phyloP scores from a whole-genome alignment of 2,888 invertebrate species.

The Pinctada fucata region DNA sequence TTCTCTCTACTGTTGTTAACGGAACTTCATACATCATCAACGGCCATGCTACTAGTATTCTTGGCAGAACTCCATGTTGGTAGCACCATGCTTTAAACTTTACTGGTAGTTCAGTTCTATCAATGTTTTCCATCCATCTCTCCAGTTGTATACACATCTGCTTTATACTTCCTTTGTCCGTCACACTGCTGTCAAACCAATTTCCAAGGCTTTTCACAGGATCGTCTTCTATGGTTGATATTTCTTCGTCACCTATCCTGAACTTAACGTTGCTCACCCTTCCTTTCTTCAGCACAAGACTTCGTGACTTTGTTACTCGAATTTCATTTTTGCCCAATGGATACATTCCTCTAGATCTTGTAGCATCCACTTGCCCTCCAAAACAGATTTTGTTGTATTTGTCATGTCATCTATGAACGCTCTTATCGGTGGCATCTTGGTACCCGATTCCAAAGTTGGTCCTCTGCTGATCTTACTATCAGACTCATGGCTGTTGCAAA shows the following conservation, averaged over 20 bases:
- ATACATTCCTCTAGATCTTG: not conserved
- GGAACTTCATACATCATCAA: not conserved
- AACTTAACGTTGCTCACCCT: not conserved
- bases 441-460: not conserved
- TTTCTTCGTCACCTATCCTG: not conserved
- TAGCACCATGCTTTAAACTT: no score
- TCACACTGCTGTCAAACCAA: not conserved
- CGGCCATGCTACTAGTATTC: not conserved
- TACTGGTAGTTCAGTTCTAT: no score
- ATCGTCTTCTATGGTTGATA: not conserved
- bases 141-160: no score
- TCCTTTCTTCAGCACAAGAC: not conserved
- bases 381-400: not conserved
- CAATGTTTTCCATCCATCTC: no score
- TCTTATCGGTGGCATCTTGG: not conserved
- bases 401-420: constrained; percentile 1
- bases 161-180: not conserved
- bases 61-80: no score
- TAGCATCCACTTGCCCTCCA: not conserved
- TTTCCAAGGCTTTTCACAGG: not conserved
- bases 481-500: not conserved
- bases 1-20: not conserved
- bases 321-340: not conserved
- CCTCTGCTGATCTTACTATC: not conserved
- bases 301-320: not conserved